Evolutionary conservation across 2,797 vertebrate species (phyloP).

Genomic region (Poeciliopsis paucimaculata): DNA sequence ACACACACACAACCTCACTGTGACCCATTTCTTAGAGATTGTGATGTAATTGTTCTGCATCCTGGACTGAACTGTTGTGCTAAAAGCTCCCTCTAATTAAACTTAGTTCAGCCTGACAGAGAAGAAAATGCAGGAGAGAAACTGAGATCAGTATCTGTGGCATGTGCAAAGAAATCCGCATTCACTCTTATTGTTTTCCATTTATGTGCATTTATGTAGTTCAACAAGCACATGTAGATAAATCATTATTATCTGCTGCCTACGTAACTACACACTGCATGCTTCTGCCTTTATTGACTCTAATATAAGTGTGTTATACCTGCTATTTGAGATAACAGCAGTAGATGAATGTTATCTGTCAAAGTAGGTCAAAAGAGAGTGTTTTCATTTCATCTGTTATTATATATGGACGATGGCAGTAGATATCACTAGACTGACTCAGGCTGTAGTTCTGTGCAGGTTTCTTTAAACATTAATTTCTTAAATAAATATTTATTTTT

Average conservation of each 20-base stretch:
- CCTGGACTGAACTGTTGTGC: constrained; percentile 1
- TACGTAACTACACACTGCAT: background rate
- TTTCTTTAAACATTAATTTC: background rate
- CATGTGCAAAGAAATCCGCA: background rate
- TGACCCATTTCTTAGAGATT: background rate
- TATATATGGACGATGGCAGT: background rate
- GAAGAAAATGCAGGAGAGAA: constrained; percentile 19
- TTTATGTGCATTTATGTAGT: background rate
- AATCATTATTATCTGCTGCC: background rate
- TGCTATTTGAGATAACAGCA: constrained; percentile 2
- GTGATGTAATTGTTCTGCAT: background rate
- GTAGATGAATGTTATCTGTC: background rate
- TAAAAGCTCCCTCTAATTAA: constrained; percentile 47
- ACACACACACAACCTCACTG: background rate
- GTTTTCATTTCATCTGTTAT: background rate
- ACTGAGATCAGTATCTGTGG: constrained; percentile 10
- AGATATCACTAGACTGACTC: background rate
- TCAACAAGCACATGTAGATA: background rate
- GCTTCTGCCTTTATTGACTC: background rate
- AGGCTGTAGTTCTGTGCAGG: background rate
- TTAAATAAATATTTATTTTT: background rate
- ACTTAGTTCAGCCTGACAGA: constrained; percentile 22
- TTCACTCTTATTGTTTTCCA: background rate
- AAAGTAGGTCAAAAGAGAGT: background rate
- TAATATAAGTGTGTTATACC: background rate